Percentiles rank a stretch among this genome's conserved stretches.
Evolutionary conservation across 2,113 vertebrate species (phyloP).

Genomic region (Ageneiosus marmoratus): DNA sequence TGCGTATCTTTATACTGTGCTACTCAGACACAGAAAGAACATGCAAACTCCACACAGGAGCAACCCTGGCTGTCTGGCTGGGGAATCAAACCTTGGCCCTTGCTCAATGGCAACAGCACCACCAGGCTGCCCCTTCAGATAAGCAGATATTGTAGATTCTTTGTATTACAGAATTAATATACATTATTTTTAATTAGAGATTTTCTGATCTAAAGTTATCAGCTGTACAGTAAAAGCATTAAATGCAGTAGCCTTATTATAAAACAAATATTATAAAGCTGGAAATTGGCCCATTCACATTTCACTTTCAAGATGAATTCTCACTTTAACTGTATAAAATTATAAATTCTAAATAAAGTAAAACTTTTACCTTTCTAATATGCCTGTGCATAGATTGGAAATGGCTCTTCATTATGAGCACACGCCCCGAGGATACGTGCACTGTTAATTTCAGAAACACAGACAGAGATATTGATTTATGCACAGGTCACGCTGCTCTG

Average conservation of each 20-base stretch:
- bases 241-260: not conserved
- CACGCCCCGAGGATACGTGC: conserved; percentile 42
- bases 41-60: no score
- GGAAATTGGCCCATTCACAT: not conserved
- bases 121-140: no score
- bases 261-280: not conserved
- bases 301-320: not conserved
- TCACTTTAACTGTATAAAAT: not conserved
- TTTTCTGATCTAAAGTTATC: not conserved
- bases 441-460: conserved; percentile 44
- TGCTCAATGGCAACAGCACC: no score
- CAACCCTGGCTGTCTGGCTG: no score
- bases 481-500: conserved; percentile 24
- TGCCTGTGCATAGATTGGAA: conserved; percentile 53
- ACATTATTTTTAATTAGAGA: not conserved
- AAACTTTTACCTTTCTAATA: conserved; percentile 40
- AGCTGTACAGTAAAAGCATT: not conserved
- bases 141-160: not conserved
- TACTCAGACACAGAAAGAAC: no score
- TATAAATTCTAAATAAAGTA: conserved; percentile 25
- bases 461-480: conserved; percentile 51
- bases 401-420: conserved; percentile 52
- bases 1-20: no score
- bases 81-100: no score
- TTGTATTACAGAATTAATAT: not conserved